Percentiles rank a stretch among this genome's conserved stretches.
Evolutionary conservation across 2,113 vertebrate species (phyloP).

Genomic region (Apistogramma diplotaenia): DNA sequence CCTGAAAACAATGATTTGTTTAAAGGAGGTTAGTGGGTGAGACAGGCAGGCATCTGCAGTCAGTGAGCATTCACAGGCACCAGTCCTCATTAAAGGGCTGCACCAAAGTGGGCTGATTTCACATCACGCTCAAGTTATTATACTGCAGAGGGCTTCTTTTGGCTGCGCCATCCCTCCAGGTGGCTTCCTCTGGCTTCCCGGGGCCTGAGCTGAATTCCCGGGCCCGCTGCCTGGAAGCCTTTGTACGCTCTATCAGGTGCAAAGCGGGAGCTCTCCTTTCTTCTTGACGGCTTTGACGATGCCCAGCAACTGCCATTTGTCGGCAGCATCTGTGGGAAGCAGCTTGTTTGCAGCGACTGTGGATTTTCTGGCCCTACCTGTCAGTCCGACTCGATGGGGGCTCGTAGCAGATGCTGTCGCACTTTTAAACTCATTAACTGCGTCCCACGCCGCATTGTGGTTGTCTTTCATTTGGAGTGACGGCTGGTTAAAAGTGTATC

Average conservation of each 20-base stretch:
- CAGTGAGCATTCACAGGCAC: not conserved
- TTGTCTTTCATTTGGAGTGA: constrained; percentile 51
- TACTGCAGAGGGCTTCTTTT: not conserved
- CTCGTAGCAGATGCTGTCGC: constrained; percentile 51
- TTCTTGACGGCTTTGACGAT: constrained; percentile 40
- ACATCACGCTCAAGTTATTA: not conserved
- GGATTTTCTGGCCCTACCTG: constrained; percentile 52
- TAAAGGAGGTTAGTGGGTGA: constrained; percentile 6
- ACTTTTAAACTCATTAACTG: constrained; percentile 65
- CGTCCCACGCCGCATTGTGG: constrained; percentile 23
- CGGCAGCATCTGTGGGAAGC: constrained; percentile 67
- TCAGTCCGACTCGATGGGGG: constrained; percentile 50
- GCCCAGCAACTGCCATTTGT: constrained; percentile 63
- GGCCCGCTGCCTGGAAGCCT: constrained; percentile 36
- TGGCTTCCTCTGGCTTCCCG: constrained; percentile 29
- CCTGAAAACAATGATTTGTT: constrained; percentile 31
- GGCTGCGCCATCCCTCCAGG: constrained; percentile 20
- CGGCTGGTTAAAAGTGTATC: constrained; percentile 25
- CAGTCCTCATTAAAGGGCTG: constrained; percentile 23
- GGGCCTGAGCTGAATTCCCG: constrained; percentile 25
- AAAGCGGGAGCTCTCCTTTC: constrained; percentile 36
- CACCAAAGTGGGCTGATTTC: constrained; percentile 12
- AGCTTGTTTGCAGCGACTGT: constrained; percentile 53
- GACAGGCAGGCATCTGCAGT: constrained; percentile 12
- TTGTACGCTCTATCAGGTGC: constrained; percentile 32